phyloP scores from a whole-genome alignment of 2,113 vertebrate genomes.

The Turdus rufiventris region DNA sequence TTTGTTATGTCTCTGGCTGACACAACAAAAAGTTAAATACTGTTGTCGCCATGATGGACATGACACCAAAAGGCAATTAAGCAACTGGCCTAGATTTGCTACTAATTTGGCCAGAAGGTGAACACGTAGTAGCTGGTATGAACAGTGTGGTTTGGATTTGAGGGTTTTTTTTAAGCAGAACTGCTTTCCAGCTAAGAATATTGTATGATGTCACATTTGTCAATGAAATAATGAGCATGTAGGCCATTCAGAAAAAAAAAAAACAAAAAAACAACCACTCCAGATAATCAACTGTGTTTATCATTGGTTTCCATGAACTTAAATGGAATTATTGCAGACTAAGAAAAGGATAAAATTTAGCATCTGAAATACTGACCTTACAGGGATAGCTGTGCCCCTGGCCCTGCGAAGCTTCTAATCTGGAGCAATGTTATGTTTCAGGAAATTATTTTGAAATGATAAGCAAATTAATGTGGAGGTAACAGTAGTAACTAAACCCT shows the following conservation, averaged over 20 bases:
- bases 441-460: not conserved
- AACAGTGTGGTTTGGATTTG: not conserved
- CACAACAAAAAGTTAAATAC: too few species aligned
- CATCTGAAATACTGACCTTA: not conserved
- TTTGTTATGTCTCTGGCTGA: not conserved
- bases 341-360: not conserved
- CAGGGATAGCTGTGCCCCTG: too few species aligned
- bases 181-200: not conserved
- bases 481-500: not conserved
- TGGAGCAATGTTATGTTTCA: not conserved
- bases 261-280: too few species aligned
- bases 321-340: not conserved
- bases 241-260: not conserved
- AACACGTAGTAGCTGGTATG: not conserved
- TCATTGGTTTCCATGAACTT: not conserved
- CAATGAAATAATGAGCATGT: not conserved
- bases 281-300: not conserved
- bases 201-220: not conserved
- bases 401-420: not conserved
- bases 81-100: not conserved
- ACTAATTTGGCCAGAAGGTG: not conserved
- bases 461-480: not conserved
- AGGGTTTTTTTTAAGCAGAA: not conserved
- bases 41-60: not conserved
- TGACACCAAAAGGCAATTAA: not conserved